phyloP scores from a whole-genome alignment of 2,888 invertebrate species.

The Apodemia mormo region DNA sequence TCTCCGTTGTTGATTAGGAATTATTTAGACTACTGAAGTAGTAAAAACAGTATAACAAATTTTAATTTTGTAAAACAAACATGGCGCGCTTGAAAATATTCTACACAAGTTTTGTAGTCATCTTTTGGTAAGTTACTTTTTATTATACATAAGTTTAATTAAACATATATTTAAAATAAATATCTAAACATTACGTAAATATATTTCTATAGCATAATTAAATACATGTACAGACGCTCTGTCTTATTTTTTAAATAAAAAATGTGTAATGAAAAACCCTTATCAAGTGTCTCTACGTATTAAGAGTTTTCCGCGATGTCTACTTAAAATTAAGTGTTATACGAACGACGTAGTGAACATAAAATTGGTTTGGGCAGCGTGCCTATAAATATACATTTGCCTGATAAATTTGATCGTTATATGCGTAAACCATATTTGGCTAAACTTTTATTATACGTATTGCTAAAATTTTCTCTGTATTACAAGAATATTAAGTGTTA shows the following conservation, averaged over 20 bases:
- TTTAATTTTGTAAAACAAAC: neutral
- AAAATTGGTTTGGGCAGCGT: neutral
- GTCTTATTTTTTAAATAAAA: too few relatives aligned
- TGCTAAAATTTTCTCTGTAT: too few relatives aligned
- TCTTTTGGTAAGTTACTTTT: slow-evolving; percentile 30
- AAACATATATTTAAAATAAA: too few relatives aligned
- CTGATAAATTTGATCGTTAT: neutral
- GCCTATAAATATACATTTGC: neutral
- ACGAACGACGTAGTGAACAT: neutral
- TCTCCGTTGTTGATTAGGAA: slow-evolving; percentile 28
- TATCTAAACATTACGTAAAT: too few relatives aligned
- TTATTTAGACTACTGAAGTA: neutral
- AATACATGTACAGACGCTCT: too few relatives aligned
- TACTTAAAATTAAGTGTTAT: neutral
- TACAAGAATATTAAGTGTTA: too few relatives aligned
- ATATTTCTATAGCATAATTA: too few relatives aligned
- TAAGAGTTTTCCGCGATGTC: neutral
- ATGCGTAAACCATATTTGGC: too few relatives aligned
- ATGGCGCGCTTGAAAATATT: slow-evolving; percentile 14
- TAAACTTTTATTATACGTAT: too few relatives aligned
- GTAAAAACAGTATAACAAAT: neutral
- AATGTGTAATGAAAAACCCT: neutral
- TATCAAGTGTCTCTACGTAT: neutral
- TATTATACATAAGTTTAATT: neutral
- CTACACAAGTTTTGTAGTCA: slow-evolving; percentile 18